Conservation (phyloP, 2,797 vertebrate genomes). For the Gila robusta region DNA sequence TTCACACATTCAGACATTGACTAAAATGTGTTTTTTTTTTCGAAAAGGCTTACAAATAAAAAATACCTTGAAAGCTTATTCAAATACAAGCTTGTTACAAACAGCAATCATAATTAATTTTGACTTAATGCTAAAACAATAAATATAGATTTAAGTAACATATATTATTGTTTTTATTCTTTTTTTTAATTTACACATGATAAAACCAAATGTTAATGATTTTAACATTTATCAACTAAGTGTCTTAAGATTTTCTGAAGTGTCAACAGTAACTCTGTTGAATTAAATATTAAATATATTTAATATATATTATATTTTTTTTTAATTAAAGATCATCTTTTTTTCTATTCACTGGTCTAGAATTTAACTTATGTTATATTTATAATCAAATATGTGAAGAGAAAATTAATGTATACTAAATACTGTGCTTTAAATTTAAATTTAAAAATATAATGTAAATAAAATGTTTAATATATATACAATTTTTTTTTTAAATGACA, state of each 20-base stretch:
- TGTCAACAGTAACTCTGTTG: not conserved
- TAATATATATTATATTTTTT: not conserved
- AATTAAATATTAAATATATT: not conserved
- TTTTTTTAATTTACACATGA: not conserved
- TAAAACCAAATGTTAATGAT: not conserved
- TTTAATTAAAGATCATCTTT: not conserved
- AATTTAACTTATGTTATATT: too few relatives aligned
- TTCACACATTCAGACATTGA: not conserved
- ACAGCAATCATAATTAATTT: not conserved
- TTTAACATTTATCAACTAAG: not conserved
- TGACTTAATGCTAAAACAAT: not conserved
- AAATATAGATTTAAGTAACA: not conserved
- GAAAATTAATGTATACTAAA: not conserved
- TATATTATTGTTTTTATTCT: not conserved
- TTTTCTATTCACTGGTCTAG: not conserved
- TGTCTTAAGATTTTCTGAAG: not conserved
- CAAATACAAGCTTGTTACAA: too few relatives aligned
- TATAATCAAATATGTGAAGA: not conserved
- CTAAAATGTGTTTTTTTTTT: too few relatives aligned
- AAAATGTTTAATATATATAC: not conserved
- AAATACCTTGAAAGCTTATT: too few relatives aligned
- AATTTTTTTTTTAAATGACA: too few relatives aligned
- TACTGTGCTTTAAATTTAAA: not conserved
- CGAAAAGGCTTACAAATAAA: not conserved
- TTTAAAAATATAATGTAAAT: not conserved